These are phyloP conservation scores for Plebejus argus DNA, from an alignment of 2,888 invertebrate species.

Conservation along the genomic window DNA sequence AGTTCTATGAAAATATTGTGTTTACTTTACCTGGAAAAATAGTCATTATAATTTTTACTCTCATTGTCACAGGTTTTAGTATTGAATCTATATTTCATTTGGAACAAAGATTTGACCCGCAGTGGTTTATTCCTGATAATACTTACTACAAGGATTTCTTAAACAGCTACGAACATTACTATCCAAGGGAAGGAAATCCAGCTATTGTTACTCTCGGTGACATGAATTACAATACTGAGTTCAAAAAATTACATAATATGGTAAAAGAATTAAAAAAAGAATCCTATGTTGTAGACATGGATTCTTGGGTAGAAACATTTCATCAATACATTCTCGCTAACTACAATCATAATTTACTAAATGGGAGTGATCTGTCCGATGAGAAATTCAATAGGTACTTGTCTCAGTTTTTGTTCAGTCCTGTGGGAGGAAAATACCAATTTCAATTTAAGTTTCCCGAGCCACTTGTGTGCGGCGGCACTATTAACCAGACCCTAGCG, in stretches of 20 bases:
- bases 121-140: constrained; percentile 88
- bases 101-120: constrained; percentile 89
- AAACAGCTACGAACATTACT: constrained; percentile 78
- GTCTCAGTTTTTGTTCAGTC: constrained; percentile 86
- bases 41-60: constrained; percentile 81
- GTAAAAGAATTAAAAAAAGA: constrained; percentile 75
- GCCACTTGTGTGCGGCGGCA: constrained; percentile 82
- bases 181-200: constrained; percentile 83
- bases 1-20: constrained; percentile 83
- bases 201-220: constrained; percentile 85
- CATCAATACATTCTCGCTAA: constrained; percentile 81
- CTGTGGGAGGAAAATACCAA: constrained; percentile 84
- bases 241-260: constrained; percentile 79
- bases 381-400: constrained; percentile 82
- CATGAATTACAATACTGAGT: constrained; percentile 83
- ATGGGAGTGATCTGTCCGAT: constrained; percentile 71
- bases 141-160: constrained; percentile 85
- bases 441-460: constrained; percentile 83
- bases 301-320: constrained; percentile 85
- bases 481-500: constrained; percentile 80
- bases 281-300: constrained; percentile 77
- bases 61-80: constrained; percentile 82
- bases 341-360: constrained; percentile 74
- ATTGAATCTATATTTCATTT: constrained; percentile 82
- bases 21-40: constrained; percentile 85